A percentile compares a stretch with the other conserved stretches of the same genome.
Evolutionary conservation across 92 coral and sea anemone species (phyloP).

Genomic region (Montipora capitata): DNA sequence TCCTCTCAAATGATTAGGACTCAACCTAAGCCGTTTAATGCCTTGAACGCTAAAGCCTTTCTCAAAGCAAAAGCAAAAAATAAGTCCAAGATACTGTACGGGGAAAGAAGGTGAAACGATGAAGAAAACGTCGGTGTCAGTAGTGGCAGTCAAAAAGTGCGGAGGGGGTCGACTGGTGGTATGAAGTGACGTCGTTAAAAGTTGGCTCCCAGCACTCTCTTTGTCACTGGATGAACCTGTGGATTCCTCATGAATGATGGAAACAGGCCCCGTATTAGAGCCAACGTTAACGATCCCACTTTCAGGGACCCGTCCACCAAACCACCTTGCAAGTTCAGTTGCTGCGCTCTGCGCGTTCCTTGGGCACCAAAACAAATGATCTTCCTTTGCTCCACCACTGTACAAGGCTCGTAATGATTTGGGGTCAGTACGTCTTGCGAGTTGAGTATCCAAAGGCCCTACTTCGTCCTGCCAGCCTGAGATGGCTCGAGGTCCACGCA

Average conservation of each 20-base stretch:
- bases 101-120: slow-evolving; percentile 90
- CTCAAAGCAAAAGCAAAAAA: slow-evolving; percentile 78
- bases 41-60: slow-evolving; percentile 89
- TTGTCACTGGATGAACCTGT: slow-evolving; percentile 44
- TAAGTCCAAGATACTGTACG: slow-evolving; percentile 79
- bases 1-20: slow-evolving; percentile 70
- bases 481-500: slow-evolving; percentile 92
- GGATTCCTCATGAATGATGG: slow-evolving; percentile 10
- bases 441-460: slow-evolving; percentile 88
- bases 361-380: slow-evolving; percentile 94
- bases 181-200: slow-evolving; percentile 80
- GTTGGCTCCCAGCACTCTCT: slow-evolving; percentile 45
- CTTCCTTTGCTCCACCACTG: slow-evolving; percentile 81
- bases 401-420: slow-evolving; percentile 93
- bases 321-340: slow-evolving; percentile 89
- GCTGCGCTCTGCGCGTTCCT: slow-evolving; percentile 80
- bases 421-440: slow-evolving; percentile 90
- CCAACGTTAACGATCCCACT: slow-evolving; percentile 82
- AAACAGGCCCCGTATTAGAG: slow-evolving; percentile 16
- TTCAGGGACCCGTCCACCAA: slow-evolving; percentile 95
- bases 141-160: slow-evolving; percentile 80
- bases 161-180: slow-evolving; percentile 87
- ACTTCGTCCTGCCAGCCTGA: slow-evolving; percentile 87
- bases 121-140: slow-evolving; percentile 78
- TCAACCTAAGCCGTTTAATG: slow-evolving; percentile 78